Conservation (phyloP, 1,140 invertebrate genomes). For the Eumaeus atala region DNA sequence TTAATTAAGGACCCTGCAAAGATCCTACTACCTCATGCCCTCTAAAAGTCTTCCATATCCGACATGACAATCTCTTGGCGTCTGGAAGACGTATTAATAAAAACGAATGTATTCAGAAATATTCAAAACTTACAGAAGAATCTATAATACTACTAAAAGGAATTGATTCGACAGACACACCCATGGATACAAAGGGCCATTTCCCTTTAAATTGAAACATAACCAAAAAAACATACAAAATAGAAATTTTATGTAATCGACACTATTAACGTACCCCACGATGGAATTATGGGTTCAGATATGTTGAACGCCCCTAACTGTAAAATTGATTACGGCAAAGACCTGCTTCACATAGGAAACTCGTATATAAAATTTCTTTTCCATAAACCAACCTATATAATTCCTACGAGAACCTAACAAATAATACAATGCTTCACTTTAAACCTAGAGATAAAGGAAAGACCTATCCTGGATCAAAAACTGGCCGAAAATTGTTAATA, state of each 20-base stretch:
- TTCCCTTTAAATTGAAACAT: too few species aligned
- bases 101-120: conserved; percentile 18
- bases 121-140: conserved; percentile 16
- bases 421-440: conserved; percentile 23
- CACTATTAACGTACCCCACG: conserved; percentile 25
- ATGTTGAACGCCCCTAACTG: conserved; percentile 20
- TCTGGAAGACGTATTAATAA: conserved; percentile 23
- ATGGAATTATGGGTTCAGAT: conserved; percentile 27
- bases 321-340: conserved; percentile 19
- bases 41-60: conserved; percentile 18
- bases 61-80: conserved; percentile 23
- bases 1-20: conserved; percentile 23
- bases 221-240: conserved; percentile 25
- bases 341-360: conserved; percentile 8
- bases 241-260: conserved; percentile 22
- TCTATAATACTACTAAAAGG: conserved; percentile 29
- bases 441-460: conserved; percentile 27
- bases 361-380: conserved; percentile 20
- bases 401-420: conserved; percentile 22
- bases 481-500: conserved; percentile 19
- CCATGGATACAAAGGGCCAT: conserved; percentile 20
- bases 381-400: conserved; percentile 22
- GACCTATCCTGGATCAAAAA: conserved; percentile 23
- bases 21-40: conserved; percentile 23
- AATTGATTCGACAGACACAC: conserved; percentile 23